Conservation (phyloP, 1,140 invertebrate species). For the Nephila pilipes region DNA sequence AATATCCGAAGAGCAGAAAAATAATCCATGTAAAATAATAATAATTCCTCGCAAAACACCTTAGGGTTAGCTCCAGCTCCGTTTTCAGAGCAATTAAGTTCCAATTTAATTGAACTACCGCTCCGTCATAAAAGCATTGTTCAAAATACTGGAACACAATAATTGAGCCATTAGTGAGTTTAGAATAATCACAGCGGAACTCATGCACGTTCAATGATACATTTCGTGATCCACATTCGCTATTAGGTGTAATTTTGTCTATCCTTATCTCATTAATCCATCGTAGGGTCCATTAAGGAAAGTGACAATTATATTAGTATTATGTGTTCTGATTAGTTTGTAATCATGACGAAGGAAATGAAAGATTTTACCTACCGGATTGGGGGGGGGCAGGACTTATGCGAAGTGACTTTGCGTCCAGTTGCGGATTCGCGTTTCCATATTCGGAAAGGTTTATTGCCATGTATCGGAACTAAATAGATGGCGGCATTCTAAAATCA, state of each 20-base stretch:
- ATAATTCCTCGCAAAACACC: constrained; percentile 18
- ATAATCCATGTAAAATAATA: constrained; percentile 1
- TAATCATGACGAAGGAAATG: constrained; percentile 53
- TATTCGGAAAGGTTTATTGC: too few species aligned
- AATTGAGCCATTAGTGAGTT: constrained; percentile 65
- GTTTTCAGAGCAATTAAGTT: constrained; percentile 26
- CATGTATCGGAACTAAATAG: too few species aligned
- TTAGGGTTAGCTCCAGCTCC: background rate
- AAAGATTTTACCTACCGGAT: constrained; percentile 40
- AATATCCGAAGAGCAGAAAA: constrained; percentile 10
- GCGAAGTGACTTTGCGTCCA: too few species aligned
- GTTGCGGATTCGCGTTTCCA: too few species aligned
- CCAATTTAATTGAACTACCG: constrained; percentile 41
- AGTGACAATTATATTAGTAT: constrained; percentile 68
- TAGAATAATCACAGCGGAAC: constrained; percentile 52
- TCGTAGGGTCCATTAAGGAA: constrained; percentile 56
- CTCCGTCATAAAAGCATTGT: constrained; percentile 46
- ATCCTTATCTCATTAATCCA: constrained; percentile 57
- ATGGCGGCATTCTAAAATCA: too few species aligned
- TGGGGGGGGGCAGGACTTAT: too few species aligned
- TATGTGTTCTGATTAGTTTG: constrained; percentile 35
- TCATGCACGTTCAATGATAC: background rate
- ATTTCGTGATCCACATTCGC: constrained; percentile 5
- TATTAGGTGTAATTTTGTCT: constrained; percentile 62
- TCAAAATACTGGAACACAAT: constrained; percentile 49